Percentiles rank a stretch among this genome's conserved stretches.
Evolutionary conservation across 2,797 vertebrate species (phyloP).

Genomic region (Helarctos malayanus): DNA sequence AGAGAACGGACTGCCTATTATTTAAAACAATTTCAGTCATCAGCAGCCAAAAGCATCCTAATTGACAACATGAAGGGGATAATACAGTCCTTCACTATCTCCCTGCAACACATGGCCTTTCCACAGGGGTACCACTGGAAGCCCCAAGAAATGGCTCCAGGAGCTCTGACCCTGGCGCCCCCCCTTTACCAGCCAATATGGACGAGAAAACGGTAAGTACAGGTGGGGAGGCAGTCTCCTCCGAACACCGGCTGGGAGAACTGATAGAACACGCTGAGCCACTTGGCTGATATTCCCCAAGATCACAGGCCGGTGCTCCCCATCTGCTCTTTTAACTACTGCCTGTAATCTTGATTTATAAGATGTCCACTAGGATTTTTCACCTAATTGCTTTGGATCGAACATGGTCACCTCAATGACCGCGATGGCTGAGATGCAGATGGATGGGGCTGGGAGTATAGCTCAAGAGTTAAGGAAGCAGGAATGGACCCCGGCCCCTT

Average conservation of each 20-base stretch:
- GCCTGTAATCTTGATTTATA: not conserved
- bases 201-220: not conserved
- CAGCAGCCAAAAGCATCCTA: not conserved
- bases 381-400: slow-evolving; percentile 38
- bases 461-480: not conserved
- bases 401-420: not conserved
- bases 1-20: not conserved
- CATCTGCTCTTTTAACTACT: not conserved
- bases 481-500: not conserved
- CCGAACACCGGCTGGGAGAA: not conserved
- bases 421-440: not conserved
- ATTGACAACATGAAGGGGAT: not conserved
- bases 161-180: not conserved
- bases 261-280: not conserved
- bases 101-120: not conserved
- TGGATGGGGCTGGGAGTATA: not conserved
- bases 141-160: not conserved
- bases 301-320: not conserved
- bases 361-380: slow-evolving; percentile 3
- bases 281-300: not conserved
- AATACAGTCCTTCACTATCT: not conserved
- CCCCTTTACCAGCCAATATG: not conserved
- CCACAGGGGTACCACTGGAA: not conserved
- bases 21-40: not conserved
- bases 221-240: not conserved